A percentile compares a stretch with the other conserved stretches of the same genome.
phyloP scores from a whole-genome alignment of 2,888 invertebrate genomes.

The Polydrusus pterygomalis region DNA sequence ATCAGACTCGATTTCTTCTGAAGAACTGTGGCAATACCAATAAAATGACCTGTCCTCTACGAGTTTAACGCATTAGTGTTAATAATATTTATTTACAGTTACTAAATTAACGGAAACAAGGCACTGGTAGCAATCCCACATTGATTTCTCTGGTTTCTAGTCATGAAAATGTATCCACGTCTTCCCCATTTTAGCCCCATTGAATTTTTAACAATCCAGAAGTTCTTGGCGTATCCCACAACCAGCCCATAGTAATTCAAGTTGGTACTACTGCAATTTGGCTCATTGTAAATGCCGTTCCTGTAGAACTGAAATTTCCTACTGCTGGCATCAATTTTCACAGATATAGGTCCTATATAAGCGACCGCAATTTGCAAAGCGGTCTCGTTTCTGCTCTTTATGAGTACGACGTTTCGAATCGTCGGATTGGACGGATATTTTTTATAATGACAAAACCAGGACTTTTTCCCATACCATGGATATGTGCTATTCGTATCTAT shows the following conservation, averaged over 20 bases:
- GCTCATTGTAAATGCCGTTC: constrained; percentile 84
- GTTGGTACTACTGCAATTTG: constrained; percentile 76
- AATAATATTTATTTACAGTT: too few species aligned
- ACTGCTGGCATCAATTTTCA: constrained; percentile 86
- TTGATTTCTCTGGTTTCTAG: constrained; percentile 74
- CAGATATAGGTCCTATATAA: constrained; percentile 87
- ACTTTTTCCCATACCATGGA: constrained; percentile 20
- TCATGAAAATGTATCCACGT: constrained; percentile 58
- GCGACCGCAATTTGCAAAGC: constrained; percentile 73
- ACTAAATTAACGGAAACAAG: constrained; percentile 25
- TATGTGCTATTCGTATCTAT: not conserved
- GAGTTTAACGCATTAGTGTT: too few species aligned
- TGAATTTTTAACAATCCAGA: constrained; percentile 81
- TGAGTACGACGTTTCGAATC: not conserved
- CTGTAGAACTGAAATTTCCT: constrained; percentile 84
- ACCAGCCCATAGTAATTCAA: constrained; percentile 88
- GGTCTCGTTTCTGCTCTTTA: not conserved
- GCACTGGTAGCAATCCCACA: constrained; percentile 71
- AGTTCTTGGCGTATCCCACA: constrained; percentile 83
- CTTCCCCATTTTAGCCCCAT: constrained; percentile 71
- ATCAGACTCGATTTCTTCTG: too few species aligned
- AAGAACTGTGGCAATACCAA: too few species aligned
- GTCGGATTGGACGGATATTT: not conserved
- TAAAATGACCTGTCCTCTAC: too few species aligned
- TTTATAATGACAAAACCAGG: constrained; percentile 22